Evolutionary conservation across 2,113 vertebrate species (phyloP), one percentile per base, ranked within the genome.

Genomic region (Pipra filicauda): DNA sequence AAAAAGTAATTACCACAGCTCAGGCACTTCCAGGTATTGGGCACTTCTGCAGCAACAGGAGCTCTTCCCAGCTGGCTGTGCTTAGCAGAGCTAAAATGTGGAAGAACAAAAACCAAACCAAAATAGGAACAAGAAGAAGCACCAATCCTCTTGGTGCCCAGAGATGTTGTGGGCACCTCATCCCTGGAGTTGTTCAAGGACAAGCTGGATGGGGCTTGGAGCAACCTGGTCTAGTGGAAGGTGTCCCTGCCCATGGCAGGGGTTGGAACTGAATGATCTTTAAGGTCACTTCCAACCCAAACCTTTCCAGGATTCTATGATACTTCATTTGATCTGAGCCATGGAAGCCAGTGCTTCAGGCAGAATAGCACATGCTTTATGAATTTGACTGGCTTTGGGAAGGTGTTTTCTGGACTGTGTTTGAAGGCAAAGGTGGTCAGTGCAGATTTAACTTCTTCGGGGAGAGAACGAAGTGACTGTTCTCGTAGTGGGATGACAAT

Each of bases 401-500:
- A 8, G 19, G 12, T 43, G 41, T 89, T 54, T 74, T 33, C 49
- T 65, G 41, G 78, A 30, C 3, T 49, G 19, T 44, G 14, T 51
- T 71, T 65, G 22, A 89, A 59, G 51, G 35, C 11, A 35, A 51
- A 54, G 35, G 12, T 10, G 5, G 9, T 43, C 49, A 64, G 43
- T 37, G 26, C 8, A 65, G 61, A 24, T 70, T 52, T 78, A 59
- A 48, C 13, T 64, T 88, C 59, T 67, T 31, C n/a, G 16, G 35
- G n/a, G 33, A 35, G 54, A 55, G 37, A 58, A 44, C 4, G 35
- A 44, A n/a, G 51, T 17, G 72, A 27, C n/a, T 14, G 9, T 0
- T 33, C 37, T 75, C 2, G 0, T 23, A 17, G 31, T 22, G 48
- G n/a, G 37, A 1, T 8, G 30, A n/a, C 2, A 0, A 48, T 31